Conservation (phyloP, 2,797 vertebrate genomes). For the Syngnathus acus region DNA sequence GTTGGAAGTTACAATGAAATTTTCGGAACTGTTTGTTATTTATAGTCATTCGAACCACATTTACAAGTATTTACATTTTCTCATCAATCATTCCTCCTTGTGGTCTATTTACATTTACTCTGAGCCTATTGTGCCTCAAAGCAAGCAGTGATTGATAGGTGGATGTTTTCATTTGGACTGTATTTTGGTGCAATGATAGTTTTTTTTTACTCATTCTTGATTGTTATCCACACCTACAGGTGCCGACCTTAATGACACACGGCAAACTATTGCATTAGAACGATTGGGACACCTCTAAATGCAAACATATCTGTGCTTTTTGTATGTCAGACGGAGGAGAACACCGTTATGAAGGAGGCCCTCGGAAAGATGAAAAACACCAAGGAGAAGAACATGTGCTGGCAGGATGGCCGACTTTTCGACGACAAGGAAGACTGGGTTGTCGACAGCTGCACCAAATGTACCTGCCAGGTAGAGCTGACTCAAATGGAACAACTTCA, state of each 20-base stretch:
- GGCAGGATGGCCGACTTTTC: conserved; percentile 94
- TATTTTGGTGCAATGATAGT: neutral
- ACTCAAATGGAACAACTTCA: conserved; percentile 4
- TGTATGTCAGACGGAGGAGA: conserved; percentile 81
- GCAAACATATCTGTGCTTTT: neutral
- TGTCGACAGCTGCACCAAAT: conserved; percentile 96
- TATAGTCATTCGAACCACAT: conserved; percentile 16
- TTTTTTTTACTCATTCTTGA: neutral
- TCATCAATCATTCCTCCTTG: conserved; percentile 7
- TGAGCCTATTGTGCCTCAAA: neutral
- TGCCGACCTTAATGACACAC: neutral
- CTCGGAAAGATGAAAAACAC: conserved; percentile 82
- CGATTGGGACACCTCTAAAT: neutral
- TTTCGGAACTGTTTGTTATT: conserved; percentile 11
- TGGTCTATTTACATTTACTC: neutral
- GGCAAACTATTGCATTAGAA: neutral
- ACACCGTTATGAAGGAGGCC: conserved; percentile 86
- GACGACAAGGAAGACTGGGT: conserved; percentile 93
- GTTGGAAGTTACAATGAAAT: conserved; percentile 43
- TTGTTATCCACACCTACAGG: neutral
- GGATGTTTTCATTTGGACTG: neutral
- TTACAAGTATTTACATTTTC: neutral
- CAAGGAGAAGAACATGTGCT: conserved; percentile 87
- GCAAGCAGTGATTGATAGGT: neutral
- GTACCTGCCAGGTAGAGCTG: conserved; percentile 84